phyloP scores from a whole-genome alignment of 2,113 vertebrate species.

The Phrynosoma blainvillii region DNA sequence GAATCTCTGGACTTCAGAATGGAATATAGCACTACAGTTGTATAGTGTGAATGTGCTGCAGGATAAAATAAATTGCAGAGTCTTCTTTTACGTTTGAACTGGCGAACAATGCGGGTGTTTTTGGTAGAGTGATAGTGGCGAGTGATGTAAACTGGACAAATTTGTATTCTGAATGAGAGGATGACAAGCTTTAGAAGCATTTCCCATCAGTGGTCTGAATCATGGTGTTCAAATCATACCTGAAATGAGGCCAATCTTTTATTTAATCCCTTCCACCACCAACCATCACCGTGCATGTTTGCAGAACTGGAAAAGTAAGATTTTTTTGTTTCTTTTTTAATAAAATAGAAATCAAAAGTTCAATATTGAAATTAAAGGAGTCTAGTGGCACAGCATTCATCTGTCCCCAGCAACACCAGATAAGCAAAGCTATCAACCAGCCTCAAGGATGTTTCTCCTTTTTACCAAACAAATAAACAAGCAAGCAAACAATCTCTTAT shows the following conservation, averaged over 20 bases:
- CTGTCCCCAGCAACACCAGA: neutral
- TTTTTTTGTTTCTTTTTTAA: neutral
- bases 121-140: neutral
- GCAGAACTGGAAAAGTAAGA: neutral
- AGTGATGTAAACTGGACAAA: too few species aligned
- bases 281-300: too few species aligned
- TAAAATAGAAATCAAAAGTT: neutral
- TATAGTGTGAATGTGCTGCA: too few species aligned
- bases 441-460: conserved; percentile 8
- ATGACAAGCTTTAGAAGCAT: neutral
- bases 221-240: neutral
- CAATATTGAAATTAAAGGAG: conserved; percentile 51
- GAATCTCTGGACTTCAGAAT: too few species aligned
- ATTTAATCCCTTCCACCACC: neutral
- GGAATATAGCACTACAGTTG: too few species aligned
- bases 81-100: neutral
- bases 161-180: neutral
- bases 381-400: conserved; percentile 22
- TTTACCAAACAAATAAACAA: too few species aligned
- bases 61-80: too few species aligned
- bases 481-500: conserved; percentile 36
- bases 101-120: neutral
- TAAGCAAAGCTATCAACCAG: conserved; percentile 44
- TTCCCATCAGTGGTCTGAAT: too few species aligned
- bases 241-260: neutral